Base-by-base conservation (phyloP, 2,888 invertebrate species). In the Bugula neritina region DNA sequence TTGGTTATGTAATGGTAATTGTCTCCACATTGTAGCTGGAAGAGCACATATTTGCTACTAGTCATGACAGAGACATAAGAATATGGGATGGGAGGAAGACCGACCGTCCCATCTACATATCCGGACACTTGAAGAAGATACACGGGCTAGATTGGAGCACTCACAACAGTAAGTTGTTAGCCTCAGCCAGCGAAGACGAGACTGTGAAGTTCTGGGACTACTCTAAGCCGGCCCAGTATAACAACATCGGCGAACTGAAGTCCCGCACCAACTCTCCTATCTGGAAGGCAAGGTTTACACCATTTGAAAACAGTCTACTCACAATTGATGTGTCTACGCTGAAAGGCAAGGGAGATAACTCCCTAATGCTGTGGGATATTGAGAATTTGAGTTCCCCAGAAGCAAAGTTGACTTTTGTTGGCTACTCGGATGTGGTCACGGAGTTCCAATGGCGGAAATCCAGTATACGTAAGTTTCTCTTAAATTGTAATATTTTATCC, bases 1-100 rank as follows among this genome's bases (percentile, higher is more conserved):
- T n/a, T n/a, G n/a, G n/a, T n/a, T n/a, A n/a, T n/a, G n/a, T n/a
- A n/a, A n/a, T n/a, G n/a, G 43, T 17, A 43, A 43, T 43, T 43
- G 43, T 43, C 5, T 43, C 10, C n/a, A 10, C 29, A n/a, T 35
- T 69, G 34, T 29, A 43, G 70, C 3, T 70, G n/a, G 88, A 70
- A 27, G 70, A 70, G 25, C 52, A 94, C 82, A 87, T 93, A 75
- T 87, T 97, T 75, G 96, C 96, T 0, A 95, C 96, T 63, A 92
- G 95, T 1, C 96, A 97, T 84, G 95, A 96, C 82, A 95, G 94
- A 1, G 96, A 96, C 84, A 90, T 97, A 1, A 91, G 95, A 83
- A 89, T 97, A 76, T 97, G 96, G 96, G 97, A 97, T 84, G 91
- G 92, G 77, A 88, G 96, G 75, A 31, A 71, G 27, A 71, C 35